These are phyloP conservation scores for Dinomys branickii DNA, from an alignment of 2,113 vertebrate genomes.

Conservation along the genomic window DNA sequence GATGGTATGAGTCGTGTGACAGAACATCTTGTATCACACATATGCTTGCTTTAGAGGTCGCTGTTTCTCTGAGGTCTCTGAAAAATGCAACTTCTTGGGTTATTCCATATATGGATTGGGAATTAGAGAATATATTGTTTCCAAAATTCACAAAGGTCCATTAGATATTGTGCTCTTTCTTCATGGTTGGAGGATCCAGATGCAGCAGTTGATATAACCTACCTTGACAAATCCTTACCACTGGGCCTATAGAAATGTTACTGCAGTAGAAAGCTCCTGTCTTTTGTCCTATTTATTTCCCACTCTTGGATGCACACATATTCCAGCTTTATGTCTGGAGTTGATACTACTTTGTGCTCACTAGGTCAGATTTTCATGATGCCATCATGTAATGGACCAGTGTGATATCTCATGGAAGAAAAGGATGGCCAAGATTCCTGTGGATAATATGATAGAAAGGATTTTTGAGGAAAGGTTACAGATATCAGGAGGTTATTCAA, in stretches of 20 bases:
- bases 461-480: not conserved
- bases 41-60: not conserved
- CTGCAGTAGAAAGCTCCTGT: not conserved
- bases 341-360: not conserved
- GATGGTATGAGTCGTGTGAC: not conserved
- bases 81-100: not conserved
- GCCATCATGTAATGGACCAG: not conserved
- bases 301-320: not conserved
- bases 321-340: not conserved
- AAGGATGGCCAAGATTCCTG: not conserved
- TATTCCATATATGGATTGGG: not conserved
- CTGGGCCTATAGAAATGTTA: not conserved
- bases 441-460: not conserved
- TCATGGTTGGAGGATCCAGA: not conserved
- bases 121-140: not conserved
- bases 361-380: not conserved
- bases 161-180: not conserved
- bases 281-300: not conserved
- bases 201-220: not conserved
- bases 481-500: conserved; percentile 23
- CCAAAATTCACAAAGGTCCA: not conserved
- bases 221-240: not conserved
- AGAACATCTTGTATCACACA: not conserved
- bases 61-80: not conserved
- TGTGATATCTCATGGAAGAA: not conserved